A percentile compares a stretch with the other conserved stretches of the same genome.
Evolutionary conservation across 2,888 invertebrate species (phyloP).

Genomic region (Perithous albicinctus): DNA sequence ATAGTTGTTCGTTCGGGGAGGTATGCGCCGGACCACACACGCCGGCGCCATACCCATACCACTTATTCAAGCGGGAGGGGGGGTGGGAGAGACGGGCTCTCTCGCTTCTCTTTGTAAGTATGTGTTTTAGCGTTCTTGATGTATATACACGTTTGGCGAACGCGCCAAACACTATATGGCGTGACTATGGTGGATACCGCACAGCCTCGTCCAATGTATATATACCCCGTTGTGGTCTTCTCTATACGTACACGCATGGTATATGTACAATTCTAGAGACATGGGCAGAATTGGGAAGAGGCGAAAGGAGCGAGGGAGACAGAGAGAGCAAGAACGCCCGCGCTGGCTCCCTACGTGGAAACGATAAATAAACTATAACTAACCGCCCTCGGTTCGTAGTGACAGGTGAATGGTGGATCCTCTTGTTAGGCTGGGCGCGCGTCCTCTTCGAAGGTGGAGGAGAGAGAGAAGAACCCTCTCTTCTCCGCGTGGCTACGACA

Average conservation of each 20-base stretch:
- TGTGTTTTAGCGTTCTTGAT: constrained; percentile 11
- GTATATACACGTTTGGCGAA: constrained; percentile 1
- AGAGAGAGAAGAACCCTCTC: constrained; percentile 52
- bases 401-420: constrained; percentile 84
- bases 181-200: constrained; percentile 13
- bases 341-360: constrained; percentile 79
- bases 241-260: constrained; percentile 22
- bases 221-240: too few relatives aligned
- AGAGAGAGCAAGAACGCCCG: constrained; percentile 72
- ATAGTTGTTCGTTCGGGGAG: constrained; percentile 78
- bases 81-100: too few relatives aligned
- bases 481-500: constrained; percentile 51
- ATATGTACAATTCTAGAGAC: constrained; percentile 77
- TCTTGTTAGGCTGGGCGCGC: constrained; percentile 80
- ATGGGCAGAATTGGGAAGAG: constrained; percentile 30
- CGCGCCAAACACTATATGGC: constrained; percentile 6
- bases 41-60: constrained; percentile 82
- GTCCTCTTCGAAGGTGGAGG: constrained; percentile 14
- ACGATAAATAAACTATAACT: constrained; percentile 84
- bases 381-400: constrained; percentile 82
- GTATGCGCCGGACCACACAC: constrained; percentile 84
- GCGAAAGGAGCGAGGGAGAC: too few relatives aligned
- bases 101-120: constrained; percentile 29
- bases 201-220: constrained; percentile 11
- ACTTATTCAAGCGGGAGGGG: constrained; percentile 37